phyloP scores from a whole-genome alignment of 2,797 vertebrate species.

The Malurus splendens region DNA sequence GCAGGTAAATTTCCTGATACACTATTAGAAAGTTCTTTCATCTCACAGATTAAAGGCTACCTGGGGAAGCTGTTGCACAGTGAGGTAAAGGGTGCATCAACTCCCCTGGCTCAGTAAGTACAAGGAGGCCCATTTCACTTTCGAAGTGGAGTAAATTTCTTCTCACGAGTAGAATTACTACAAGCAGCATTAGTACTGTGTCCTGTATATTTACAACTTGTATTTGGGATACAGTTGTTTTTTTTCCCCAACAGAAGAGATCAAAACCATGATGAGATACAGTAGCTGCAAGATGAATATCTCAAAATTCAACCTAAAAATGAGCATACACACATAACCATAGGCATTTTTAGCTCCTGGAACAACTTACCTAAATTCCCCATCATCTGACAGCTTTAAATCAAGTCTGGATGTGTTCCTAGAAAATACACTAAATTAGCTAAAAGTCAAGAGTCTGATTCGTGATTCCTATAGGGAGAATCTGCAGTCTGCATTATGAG shows the following conservation, averaged over 20 bases:
- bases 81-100: background rate
- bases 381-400: conserved; percentile 39
- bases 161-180: background rate
- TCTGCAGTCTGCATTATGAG: background rate
- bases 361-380: conserved; percentile 26
- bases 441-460: conserved; percentile 7
- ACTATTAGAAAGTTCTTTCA: conserved; percentile 21
- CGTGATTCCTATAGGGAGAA: background rate
- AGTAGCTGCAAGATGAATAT: background rate
- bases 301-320: conserved; percentile 10
- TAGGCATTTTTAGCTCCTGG: conserved; percentile 25
- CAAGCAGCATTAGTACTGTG: background rate
- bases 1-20: conserved; percentile 21
- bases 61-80: background rate
- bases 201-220: background rate
- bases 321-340: background rate
- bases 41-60: conserved; percentile 49
- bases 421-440: conserved; percentile 24
- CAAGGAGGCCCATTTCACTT: background rate
- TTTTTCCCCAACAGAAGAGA: background rate
- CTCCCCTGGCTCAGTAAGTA: background rate
- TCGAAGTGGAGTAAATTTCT: background rate
- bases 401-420: conserved; percentile 38
- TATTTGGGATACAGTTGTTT: background rate
- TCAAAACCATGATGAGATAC: background rate